Evolutionary conservation across 1,140 invertebrate genomes (phyloP), one percentile per base, ranked within the genome.

Genomic region (Zophobas atratus): DNA sequence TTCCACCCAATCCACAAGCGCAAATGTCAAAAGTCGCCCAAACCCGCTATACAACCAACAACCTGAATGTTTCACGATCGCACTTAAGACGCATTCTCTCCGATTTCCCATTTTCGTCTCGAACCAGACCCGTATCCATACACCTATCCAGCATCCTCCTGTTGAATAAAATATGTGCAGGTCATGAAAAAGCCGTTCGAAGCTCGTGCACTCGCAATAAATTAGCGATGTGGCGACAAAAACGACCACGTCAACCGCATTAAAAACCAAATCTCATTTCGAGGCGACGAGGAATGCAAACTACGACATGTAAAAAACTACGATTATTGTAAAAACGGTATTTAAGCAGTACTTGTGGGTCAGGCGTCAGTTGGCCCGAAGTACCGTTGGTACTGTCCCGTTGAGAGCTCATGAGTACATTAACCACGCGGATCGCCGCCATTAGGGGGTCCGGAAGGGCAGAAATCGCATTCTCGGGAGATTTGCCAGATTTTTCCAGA

Each of bases 251-350:
- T 53, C 4, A 53, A 53, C 2, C 6, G 20, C 49, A 53, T 53
- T 53, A 8, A 53, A 53, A 53, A 53, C 6, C 6, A 6, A 53
- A 53, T 53, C 49, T 53, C 33, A 57, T 57, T 57, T 34, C 36
- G 34, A 60, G 56, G 56, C 56, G 56, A 39, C 56, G 1, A 60
- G 38, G 56, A 60, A 60, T 60, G 56, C 36, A 72, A 43, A 33
- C 8, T 20, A 2, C n/a, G 41, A 6, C 5, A 51, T 6, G 20
- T 36, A 46, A 67, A 74, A 75, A 43, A 56, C 5, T n/a, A 56
- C 41, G 55, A 75, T 41, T 57, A 38, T 55, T 56, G 67, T 71
- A 43, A 57, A 75, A 75, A 75, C 72, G 72, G 72, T 75, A 57
- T 46, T 48, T 35, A 43, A 8, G 43, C 8, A 46, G 3, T 46